A percentile compares a stretch with the other conserved stretches of the same genome.
Evolutionary conservation across 2,113 vertebrate genomes (phyloP).

Genomic region (Ageneiosus marmoratus): DNA sequence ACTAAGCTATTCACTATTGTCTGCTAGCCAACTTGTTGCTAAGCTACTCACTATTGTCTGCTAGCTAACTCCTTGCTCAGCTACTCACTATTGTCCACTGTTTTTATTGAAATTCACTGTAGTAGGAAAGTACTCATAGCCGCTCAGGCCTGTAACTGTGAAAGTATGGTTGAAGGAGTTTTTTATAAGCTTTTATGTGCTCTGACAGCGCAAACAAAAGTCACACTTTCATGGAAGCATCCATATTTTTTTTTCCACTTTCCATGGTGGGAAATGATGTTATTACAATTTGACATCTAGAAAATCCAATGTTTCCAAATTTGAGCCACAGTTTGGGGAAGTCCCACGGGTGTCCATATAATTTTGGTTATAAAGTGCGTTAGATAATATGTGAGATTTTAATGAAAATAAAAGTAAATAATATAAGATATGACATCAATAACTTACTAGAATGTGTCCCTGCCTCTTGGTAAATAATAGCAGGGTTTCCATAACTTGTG

Average conservation of each 20-base stretch:
- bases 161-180: neutral
- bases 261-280: neutral
- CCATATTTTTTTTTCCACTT: neutral
- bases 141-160: neutral
- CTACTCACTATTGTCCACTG: neutral
- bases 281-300: neutral
- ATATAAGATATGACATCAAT: neutral
- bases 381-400: neutral
- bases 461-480: conserved; percentile 72
- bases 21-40: no score
- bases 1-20: neutral
- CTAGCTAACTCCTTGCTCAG: neutral
- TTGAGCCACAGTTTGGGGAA: neutral
- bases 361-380: neutral
- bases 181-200: neutral
- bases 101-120: neutral
- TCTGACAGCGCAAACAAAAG: neutral
- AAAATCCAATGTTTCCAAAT: neutral
- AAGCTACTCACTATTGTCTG: neutral
- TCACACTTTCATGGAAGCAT: neutral
- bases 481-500: conserved; percentile 69
- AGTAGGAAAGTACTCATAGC: neutral
- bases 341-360: neutral
- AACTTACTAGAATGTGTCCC: conserved; percentile 71
- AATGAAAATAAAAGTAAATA: conserved; percentile 8